A percentile compares a stretch with the other conserved stretches of the same genome.
Evolutionary conservation across 2,888 invertebrate species (phyloP).

Genomic region (Limenitis camilla): DNA sequence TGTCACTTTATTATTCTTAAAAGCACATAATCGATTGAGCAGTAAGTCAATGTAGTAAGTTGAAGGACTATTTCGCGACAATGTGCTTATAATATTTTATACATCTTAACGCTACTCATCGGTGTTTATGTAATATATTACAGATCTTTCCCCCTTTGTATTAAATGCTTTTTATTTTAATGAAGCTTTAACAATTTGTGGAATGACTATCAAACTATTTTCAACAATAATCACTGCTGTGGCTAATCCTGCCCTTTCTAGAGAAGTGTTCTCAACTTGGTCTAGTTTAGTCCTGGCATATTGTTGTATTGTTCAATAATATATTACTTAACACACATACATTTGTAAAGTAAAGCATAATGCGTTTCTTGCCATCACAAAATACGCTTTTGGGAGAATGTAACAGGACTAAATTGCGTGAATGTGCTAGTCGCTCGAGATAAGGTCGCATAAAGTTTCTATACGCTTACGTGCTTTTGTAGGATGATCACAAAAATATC

Average conservation of each 20-base stretch:
- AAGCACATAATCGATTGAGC: slow-evolving; percentile 18
- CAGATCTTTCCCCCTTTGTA: slow-evolving; percentile 10
- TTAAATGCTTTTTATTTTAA: slow-evolving; percentile 17
- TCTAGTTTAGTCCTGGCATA: slow-evolving; percentile 5
- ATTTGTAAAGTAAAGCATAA: slow-evolving; percentile 4
- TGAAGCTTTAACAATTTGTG: slow-evolving; percentile 18
- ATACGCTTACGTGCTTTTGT: slow-evolving; percentile 9
- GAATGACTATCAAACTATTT: slow-evolving; percentile 18
- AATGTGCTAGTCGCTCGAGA: slow-evolving; percentile 11
- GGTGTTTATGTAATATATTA: slow-evolving; percentile 18
- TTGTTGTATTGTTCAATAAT: slow-evolving; percentile 2
- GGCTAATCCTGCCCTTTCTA: slow-evolving; percentile 15
- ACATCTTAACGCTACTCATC: slow-evolving; percentile 15
- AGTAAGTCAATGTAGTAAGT: too few relatives aligned
- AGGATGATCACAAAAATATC: neutral
- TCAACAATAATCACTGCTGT: slow-evolving; percentile 15
- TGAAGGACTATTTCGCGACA: slow-evolving; percentile 12
- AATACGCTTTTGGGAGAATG: slow-evolving; percentile 10
- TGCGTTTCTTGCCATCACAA: neutral
- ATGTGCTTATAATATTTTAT: slow-evolving; percentile 16
- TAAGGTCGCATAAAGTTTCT: slow-evolving; percentile 1
- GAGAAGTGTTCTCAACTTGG: slow-evolving; percentile 5
- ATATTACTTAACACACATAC: slow-evolving; percentile 4
- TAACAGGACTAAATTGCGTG: neutral
- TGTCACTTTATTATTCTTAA: slow-evolving; percentile 19